Evolutionary conservation across 2,797 vertebrate species (phyloP).

Genomic region (Bovichtus variegatus): DNA sequence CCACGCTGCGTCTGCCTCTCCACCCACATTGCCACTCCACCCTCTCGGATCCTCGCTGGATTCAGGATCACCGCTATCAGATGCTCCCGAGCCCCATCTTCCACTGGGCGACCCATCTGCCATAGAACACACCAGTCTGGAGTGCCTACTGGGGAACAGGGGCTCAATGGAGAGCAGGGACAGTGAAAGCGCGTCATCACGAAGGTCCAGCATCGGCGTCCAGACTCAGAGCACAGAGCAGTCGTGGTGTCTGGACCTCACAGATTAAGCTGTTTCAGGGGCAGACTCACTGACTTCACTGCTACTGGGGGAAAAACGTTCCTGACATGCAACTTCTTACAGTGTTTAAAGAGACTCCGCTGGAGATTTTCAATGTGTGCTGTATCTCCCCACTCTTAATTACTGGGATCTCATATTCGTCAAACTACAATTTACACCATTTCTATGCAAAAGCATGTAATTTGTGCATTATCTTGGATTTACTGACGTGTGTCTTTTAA

Average conservation of each 20-base stretch:
- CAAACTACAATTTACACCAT: constrained; percentile 60
- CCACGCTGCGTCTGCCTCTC: constrained; percentile 52
- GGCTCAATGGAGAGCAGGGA: constrained; percentile 80
- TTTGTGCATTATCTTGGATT: constrained; percentile 76
- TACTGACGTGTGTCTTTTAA: constrained; percentile 70
- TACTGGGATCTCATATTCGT: constrained; percentile 56
- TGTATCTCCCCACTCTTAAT: constrained; percentile 33
- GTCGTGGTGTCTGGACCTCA: constrained; percentile 85
- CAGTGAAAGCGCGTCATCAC: constrained; percentile 78
- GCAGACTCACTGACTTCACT: neutral
- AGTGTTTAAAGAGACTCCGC: constrained; percentile 70
- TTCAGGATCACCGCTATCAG: constrained; percentile 51
- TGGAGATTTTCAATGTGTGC: constrained; percentile 55
- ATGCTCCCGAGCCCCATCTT: constrained; percentile 45
- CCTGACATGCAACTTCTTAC: constrained; percentile 43
- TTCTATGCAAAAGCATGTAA: constrained; percentile 87
- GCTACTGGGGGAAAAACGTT: neutral
- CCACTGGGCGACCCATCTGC: constrained; percentile 64
- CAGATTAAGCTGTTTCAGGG: constrained; percentile 68
- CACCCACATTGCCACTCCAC: constrained; percentile 32
- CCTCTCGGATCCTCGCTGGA: constrained; percentile 65
- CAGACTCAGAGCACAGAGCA: constrained; percentile 85
- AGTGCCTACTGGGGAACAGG: constrained; percentile 81
- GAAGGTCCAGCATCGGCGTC: constrained; percentile 77
- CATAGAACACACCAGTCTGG: constrained; percentile 80